Evolutionary conservation across 2,888 invertebrate genomes (phyloP), one percentile per base, ranked within the genome.

Genomic region (Aporophyla lueneburgensis): DNA sequence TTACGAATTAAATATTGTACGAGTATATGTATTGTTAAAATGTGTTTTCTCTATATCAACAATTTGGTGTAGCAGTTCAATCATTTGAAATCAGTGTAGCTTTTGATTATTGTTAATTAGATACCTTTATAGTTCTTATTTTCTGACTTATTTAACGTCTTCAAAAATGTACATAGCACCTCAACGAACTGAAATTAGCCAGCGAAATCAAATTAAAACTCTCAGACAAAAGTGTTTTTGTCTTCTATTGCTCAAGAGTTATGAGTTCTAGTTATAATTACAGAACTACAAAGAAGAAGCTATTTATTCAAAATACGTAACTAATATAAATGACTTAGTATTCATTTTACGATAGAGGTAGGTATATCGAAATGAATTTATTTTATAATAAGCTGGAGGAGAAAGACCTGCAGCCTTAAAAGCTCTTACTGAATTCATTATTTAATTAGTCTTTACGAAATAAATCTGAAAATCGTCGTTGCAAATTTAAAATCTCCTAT

Each of bases 201-300:
- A 51, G 16, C 7, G 24, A 49, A 33, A 33, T 24, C 24, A 70
- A 81, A 76, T 67, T 9, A 58, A 71, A 80, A 81, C 14, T 43
- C 40, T 7, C 58, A 19, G 49, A 62, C 46, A 58, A 46, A 61
- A 4, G 9, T 49, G 10, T 43, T 53, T 46, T 46, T 46, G 12
- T 71, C 53, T 40, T 40, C 14, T n/a, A 16, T 24, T 14, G 5
- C 53, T 54, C 14, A 12, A 68, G 3, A 58, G 0, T 58, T 54
- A 40, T 14, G 5, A 68, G 62, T 68, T 62, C 12, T 33, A n/a
- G n/a, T 71, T 33, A 43, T 59, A 3, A n/a, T 76, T 58, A 71
- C 19, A 33, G 12, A 46, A 58, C 14, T 5, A 43, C 43, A 56
- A 73, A 59, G 33, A 51, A 24, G 19, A 7, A 14, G 14, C 14